Conservation (phyloP, 2,113 vertebrate species). For the Nycticebus coucang region DNA sequence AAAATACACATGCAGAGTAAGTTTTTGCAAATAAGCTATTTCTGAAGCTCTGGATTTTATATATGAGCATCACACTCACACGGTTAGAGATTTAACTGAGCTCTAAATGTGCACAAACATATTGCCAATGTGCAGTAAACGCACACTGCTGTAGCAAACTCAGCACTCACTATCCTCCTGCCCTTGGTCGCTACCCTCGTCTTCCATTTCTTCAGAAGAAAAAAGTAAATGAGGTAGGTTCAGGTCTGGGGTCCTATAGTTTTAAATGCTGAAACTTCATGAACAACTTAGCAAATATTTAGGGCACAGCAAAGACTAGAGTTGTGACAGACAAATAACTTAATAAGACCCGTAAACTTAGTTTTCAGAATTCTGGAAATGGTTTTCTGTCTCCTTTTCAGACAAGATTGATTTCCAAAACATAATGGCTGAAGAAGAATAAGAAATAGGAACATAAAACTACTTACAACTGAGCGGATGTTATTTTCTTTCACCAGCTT, state of each 20-base stretch:
- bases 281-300: background rate
- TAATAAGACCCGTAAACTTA: background rate
- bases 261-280: background rate
- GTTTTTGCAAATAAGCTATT: background rate
- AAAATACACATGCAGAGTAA: background rate
- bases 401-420: background rate
- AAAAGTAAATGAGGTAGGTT: background rate
- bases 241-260: background rate
- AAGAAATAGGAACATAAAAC: background rate
- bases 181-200: background rate
- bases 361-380: background rate
- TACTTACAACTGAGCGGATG: slow-evolving; percentile 96
- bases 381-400: background rate
- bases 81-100: background rate
- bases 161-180: background rate
- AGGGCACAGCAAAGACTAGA: background rate
- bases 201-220: slow-evolving; percentile 24
- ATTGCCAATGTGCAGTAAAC: background rate
- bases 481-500: slow-evolving; percentile 92
- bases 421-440: background rate
- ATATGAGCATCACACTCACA: background rate
- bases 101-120: background rate
- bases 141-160: background rate
- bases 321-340: background rate
- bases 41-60: background rate